phyloP scores from a whole-genome alignment of 1,140 invertebrate genomes.

The Pogonomyrmex barbatus region DNA sequence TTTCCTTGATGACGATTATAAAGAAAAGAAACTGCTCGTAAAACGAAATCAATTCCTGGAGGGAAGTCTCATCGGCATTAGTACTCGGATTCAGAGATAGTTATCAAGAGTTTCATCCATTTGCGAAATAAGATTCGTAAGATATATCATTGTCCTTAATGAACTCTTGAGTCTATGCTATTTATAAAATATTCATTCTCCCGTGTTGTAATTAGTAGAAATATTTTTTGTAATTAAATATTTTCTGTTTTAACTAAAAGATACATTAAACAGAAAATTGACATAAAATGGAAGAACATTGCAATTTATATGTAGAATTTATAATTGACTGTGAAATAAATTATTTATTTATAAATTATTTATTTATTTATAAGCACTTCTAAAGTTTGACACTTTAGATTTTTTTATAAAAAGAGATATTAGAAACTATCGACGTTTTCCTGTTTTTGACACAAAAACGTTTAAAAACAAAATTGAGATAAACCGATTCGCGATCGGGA shows the following conservation, averaged over 20 bases:
- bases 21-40: constrained; percentile 62
- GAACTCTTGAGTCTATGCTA: background rate
- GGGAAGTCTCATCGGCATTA: constrained; percentile 49
- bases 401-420: background rate
- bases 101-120: constrained; percentile 56
- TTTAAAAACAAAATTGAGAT: background rate
- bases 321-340: background rate
- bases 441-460: background rate
- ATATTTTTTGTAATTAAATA: background rate
- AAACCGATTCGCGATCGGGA: constrained; percentile 10
- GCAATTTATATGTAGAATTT: background rate
- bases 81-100: constrained; percentile 48
- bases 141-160: constrained; percentile 13
- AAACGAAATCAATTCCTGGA: constrained; percentile 73
- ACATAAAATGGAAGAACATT: background rate
- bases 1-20: background rate
- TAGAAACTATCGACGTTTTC: background rate
- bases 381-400: background rate
- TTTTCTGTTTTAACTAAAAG: background rate
- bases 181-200: background rate
- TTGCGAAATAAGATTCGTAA: constrained; percentile 62
- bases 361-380: background rate
- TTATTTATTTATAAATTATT: background rate
- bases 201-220: background rate
- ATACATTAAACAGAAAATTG: background rate